Evolutionary conservation across 2,113 vertebrate genomes (phyloP).

Genomic region (Saccopteryx leptura): DNA sequence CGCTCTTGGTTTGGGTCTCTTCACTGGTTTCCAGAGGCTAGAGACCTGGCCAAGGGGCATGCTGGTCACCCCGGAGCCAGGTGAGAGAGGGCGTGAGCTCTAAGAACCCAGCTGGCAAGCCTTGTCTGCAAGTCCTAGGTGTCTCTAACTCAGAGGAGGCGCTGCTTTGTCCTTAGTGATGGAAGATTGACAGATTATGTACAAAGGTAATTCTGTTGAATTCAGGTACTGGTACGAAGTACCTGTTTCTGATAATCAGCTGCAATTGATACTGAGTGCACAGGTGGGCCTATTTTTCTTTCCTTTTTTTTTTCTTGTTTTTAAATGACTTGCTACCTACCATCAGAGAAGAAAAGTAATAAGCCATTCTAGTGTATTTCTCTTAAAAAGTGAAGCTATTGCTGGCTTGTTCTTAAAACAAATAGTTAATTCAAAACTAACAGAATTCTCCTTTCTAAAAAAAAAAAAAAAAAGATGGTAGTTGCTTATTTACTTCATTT

Average conservation of each 20-base stretch:
- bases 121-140: neutral
- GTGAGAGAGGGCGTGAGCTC: neutral
- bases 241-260: conserved; percentile 68
- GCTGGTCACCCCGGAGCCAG: neutral
- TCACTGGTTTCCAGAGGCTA: neutral
- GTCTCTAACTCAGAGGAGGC: neutral
- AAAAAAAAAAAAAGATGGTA: conserved; percentile 82
- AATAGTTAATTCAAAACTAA: conserved; percentile 84
- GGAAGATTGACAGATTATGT: conserved; percentile 49
- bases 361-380: conserved; percentile 68
- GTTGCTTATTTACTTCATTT: conserved; percentile 88
- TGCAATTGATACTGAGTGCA: conserved; percentile 74
- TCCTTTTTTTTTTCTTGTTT: conserved; percentile 29
- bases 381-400: conserved; percentile 65
- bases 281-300: conserved; percentile 74
- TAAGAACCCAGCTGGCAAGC: neutral
- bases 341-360: conserved; percentile 65
- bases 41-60: neutral
- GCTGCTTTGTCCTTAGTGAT: neutral
- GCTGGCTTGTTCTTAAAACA: conserved; percentile 84
- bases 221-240: conserved; percentile 73
- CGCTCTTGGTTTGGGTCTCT: neutral
- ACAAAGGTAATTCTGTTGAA: conserved; percentile 74
- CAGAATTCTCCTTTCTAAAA: conserved; percentile 74
- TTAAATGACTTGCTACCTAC: conserved; percentile 77